These are phyloP conservation scores for Noctua janthina DNA, from an alignment of 2,888 invertebrate species.

Conservation along the genomic window DNA sequence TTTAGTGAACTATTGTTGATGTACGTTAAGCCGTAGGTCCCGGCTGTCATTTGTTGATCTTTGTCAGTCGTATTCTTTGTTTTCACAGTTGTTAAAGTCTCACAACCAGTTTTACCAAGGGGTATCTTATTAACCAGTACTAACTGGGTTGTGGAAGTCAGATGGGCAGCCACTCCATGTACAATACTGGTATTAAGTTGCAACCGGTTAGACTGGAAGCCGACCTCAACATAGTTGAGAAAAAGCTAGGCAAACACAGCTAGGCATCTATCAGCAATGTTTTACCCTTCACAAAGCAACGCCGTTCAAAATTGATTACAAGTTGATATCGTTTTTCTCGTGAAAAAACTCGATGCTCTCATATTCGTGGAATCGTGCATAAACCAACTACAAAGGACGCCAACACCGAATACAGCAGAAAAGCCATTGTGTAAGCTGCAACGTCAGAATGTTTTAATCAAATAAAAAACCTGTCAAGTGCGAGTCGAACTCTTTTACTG, in stretches of 20 bases:
- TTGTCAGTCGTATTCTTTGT: no score
- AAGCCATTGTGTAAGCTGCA: constrained; percentile 21
- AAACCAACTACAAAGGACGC: constrained; percentile 7
- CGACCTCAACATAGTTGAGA: no score
- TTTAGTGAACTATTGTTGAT: no score
- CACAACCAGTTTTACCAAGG: no score
- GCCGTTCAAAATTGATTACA: not conserved
- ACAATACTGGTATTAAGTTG: no score
- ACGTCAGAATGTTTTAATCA: constrained; percentile 45
- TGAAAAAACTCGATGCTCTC: not conserved
- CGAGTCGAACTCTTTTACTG: not conserved
- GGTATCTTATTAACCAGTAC: no score
- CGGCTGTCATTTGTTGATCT: no score
- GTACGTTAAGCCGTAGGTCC: no score
- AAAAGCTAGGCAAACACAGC: not conserved
- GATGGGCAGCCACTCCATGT: no score
- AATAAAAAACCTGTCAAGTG: constrained; percentile 35
- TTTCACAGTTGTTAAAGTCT: no score
- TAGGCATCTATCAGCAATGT: not conserved
- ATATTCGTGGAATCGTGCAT: not conserved
- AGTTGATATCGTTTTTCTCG: constrained; percentile 6
- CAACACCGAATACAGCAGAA: constrained; percentile 13
- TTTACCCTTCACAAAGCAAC: not conserved
- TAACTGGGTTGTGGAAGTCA: no score
- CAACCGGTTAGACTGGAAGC: no score